Percentiles rank a stretch among this genome's conserved stretches.
phyloP scores from a whole-genome alignment of 2,888 invertebrate species.

The Drosophila parthenogenetica region DNA sequence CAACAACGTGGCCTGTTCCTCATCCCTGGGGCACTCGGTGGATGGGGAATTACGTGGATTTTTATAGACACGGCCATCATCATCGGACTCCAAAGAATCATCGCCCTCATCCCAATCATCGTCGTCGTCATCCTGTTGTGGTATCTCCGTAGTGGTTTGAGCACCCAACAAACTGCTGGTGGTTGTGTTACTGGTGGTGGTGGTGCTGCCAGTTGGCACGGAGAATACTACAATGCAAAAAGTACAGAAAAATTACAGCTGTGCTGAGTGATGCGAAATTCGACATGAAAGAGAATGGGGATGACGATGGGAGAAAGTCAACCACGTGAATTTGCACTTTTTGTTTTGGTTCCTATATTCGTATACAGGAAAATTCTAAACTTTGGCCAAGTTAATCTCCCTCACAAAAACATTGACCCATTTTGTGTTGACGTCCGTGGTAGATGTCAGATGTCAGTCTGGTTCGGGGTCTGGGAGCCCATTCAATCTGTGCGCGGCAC shows the following conservation, averaged over 20 bases:
- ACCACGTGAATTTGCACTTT: conserved; percentile 2
- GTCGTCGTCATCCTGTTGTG: conserved; percentile 82
- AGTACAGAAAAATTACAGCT: background rate
- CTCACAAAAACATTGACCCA: conserved; percentile 80
- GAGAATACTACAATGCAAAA: conserved; percentile 63
- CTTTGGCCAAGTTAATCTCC: background rate
- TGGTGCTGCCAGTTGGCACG: conserved; percentile 69
- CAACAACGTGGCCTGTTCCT: conserved; percentile 92
- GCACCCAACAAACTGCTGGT: conserved; percentile 22
- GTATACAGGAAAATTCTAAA: conserved; percentile 2
- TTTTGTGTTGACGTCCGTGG: conserved; percentile 55
- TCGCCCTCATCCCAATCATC: conserved; percentile 84
- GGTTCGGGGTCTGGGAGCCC: conserved; percentile 16
- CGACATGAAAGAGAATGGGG: background rate
- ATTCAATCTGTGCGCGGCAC: conserved; percentile 52
- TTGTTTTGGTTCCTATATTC: conserved; percentile 19
- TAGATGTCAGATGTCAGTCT: conserved; percentile 48
- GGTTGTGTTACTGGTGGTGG: conserved; percentile 19
- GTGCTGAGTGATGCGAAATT: background rate
- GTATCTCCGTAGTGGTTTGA: conserved; percentile 78
- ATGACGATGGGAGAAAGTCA: background rate
- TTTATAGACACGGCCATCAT: conserved; percentile 93
- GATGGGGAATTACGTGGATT: conserved; percentile 95
- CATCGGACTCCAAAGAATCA: conserved; percentile 88
- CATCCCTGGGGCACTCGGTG: conserved; percentile 93